Evolutionary conservation across 2,797 vertebrate species (phyloP).

Genomic region (Sebastes hopkinsi): DNA sequence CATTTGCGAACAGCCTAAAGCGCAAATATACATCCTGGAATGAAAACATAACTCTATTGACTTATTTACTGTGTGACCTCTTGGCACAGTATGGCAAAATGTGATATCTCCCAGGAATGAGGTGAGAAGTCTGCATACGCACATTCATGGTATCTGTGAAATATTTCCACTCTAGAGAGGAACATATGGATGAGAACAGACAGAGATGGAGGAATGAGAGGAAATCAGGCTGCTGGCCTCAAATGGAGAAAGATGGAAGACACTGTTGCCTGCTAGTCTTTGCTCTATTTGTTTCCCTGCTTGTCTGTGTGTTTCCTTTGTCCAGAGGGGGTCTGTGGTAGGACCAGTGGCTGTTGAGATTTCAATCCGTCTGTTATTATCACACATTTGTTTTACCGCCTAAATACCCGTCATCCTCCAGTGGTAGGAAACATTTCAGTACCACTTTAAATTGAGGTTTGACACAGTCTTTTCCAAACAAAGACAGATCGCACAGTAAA

Average conservation of each 20-base stretch:
- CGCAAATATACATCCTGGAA: neutral
- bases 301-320: neutral
- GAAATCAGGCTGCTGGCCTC: neutral
- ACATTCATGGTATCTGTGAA: constrained; percentile 73
- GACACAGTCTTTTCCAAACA: constrained; percentile 40
- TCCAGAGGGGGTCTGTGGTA: neutral
- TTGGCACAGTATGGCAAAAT: constrained; percentile 16
- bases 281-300: neutral
- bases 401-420: neutral
- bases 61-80: constrained; percentile 1
- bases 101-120: constrained; percentile 29
- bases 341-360: neutral
- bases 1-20: neutral
- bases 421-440: constrained; percentile 14
- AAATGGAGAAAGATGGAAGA: neutral
- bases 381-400: neutral
- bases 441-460: constrained; percentile 46
- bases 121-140: constrained; percentile 62
- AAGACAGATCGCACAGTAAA: neutral
- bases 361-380: constrained; percentile 14
- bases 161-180: constrained; percentile 52
- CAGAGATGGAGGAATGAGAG: neutral
- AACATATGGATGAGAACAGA: constrained; percentile 4
- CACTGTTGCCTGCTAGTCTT: neutral
- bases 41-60: neutral